A percentile compares a stretch with the other conserved stretches of the same genome.
Conservation (phyloP, 2,797 vertebrate species). For the Pantherophis alleghaniensis region DNA sequence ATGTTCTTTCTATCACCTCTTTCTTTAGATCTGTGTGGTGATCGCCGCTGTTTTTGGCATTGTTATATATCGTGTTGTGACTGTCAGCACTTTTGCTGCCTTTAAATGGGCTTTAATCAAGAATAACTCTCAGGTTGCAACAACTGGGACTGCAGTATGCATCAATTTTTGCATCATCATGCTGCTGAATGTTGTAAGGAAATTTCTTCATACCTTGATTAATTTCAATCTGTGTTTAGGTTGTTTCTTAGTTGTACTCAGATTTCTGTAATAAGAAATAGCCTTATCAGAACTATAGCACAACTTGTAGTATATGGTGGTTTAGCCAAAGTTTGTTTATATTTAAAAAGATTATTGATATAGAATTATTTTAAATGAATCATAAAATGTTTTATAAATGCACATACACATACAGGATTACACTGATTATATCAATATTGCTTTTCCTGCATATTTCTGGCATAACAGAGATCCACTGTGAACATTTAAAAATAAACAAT, state of each 20-base stretch:
- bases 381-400: not conserved
- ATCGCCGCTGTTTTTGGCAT: constrained; percentile 93
- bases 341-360: not conserved
- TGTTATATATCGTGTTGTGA: constrained; percentile 93
- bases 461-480: too few species aligned
- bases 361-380: not conserved
- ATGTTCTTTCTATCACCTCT: constrained; percentile 21
- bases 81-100: constrained; percentile 92
- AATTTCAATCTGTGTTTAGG: not conserved
- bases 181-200: constrained; percentile 91
- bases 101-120: constrained; percentile 94
- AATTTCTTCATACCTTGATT: not conserved
- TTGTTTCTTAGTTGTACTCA: not conserved
- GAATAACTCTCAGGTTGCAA: constrained; percentile 94
- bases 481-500: too few species aligned
- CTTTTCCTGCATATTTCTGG: too few species aligned
- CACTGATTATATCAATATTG: too few species aligned
- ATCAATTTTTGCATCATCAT: constrained; percentile 96
- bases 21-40: constrained; percentile 86
- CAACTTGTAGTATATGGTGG: not conserved
- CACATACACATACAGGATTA: not conserved
- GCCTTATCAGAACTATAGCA: not conserved
- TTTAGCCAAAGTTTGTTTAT: not conserved
- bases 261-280: not conserved
- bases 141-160: constrained; percentile 90